Evolutionary conservation across 1,140 invertebrate genomes (phyloP).

Genomic region (Ptiloglossa arizonensis): DNA sequence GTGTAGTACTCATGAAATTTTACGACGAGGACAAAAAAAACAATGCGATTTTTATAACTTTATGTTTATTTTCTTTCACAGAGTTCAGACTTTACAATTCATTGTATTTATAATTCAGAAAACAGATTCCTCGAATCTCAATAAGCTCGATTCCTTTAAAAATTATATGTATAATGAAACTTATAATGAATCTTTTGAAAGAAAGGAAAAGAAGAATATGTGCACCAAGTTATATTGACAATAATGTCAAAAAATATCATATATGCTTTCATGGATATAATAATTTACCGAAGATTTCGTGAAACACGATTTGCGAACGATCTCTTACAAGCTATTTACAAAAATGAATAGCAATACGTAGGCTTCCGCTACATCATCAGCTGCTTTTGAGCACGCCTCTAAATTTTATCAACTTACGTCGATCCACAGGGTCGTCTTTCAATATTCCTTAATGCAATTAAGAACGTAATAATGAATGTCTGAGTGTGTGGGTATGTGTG

Average conservation of each 20-base stretch:
- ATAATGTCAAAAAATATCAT: slow-evolving; percentile 40
- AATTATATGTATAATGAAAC: slow-evolving; percentile 25
- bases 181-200: background rate
- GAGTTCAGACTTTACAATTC: slow-evolving; percentile 30
- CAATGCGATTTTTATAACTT: slow-evolving; percentile 46
- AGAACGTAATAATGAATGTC: slow-evolving; percentile 10
- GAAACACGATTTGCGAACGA: slow-evolving; percentile 48
- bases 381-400: slow-evolving; percentile 34
- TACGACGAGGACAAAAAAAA: slow-evolving; percentile 74
- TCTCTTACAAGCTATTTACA: slow-evolving; percentile 75
- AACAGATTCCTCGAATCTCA: slow-evolving; percentile 30
- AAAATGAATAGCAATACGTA: slow-evolving; percentile 58
- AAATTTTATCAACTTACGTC: slow-evolving; percentile 2
- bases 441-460: slow-evolving; percentile 13
- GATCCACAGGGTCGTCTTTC: slow-evolving; percentile 33
- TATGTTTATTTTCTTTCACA: background rate
- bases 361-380: slow-evolving; percentile 41
- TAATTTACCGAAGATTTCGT: slow-evolving; percentile 30
- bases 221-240: slow-evolving; percentile 39
- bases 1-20: slow-evolving; percentile 63
- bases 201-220: slow-evolving; percentile 34
- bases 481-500: no score
- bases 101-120: slow-evolving; percentile 13
- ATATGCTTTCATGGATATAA: slow-evolving; percentile 26
- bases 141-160: slow-evolving; percentile 53